These are phyloP conservation scores for Canis aureus DNA, from an alignment of 2,113 vertebrate genomes.

Conservation along the genomic window DNA sequence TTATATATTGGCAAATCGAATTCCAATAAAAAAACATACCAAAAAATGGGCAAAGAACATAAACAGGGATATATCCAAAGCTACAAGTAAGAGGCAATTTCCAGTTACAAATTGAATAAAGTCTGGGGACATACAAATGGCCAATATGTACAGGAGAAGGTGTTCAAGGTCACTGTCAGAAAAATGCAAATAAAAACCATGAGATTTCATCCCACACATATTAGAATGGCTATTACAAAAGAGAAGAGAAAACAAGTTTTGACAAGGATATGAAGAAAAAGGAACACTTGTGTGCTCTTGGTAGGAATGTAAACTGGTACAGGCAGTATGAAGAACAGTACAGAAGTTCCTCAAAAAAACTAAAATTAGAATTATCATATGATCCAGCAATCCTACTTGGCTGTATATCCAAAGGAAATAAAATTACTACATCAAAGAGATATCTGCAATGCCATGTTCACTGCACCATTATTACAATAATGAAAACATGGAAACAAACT, in stretches of 20 bases:
- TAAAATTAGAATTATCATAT: neutral
- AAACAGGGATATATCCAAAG: neutral
- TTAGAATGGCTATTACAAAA: neutral
- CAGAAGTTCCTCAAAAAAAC: neutral
- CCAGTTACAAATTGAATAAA: neutral
- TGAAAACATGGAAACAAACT: neutral
- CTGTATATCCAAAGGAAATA: neutral
- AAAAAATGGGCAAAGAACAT: neutral
- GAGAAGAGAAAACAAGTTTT: neutral
- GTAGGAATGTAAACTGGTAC: neutral
- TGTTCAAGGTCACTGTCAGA: neutral
- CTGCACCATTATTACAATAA: neutral
- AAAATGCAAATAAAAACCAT: neutral
- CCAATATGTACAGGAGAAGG: neutral
- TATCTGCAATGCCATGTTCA: neutral
- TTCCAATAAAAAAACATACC: too few relatives aligned
- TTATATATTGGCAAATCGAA: too few relatives aligned
- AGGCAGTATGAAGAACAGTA: neutral
- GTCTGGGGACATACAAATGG: neutral
- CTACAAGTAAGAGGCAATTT: neutral
- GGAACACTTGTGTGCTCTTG: neutral
- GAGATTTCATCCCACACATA: neutral
- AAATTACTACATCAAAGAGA: neutral
- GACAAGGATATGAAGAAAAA: neutral
- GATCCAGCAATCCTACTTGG: neutral